These are phyloP conservation scores for Zootoca vivipara DNA, from an alignment of 2,113 vertebrate species.

Conservation along the genomic window DNA sequence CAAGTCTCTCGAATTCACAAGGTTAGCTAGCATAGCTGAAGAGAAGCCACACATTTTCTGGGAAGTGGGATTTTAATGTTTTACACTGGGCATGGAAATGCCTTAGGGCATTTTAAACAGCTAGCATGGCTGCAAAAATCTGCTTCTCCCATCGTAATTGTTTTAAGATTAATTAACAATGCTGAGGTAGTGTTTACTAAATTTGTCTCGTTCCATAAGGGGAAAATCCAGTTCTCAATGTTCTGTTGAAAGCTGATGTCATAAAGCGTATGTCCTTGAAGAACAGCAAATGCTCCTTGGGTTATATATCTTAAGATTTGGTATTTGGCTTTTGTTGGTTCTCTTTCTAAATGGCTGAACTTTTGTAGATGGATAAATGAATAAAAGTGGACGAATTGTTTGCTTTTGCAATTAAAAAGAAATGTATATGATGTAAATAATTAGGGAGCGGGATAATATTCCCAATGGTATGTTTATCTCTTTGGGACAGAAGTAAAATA, in stretches of 20 bases:
- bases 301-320: background rate
- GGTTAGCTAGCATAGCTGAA: background rate
- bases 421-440: background rate
- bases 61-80: background rate
- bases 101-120: slow-evolving; percentile 57
- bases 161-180: slow-evolving; percentile 63
- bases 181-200: slow-evolving; percentile 53
- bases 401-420: background rate
- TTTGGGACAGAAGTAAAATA: slow-evolving; percentile 24
- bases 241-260: slow-evolving; percentile 17
- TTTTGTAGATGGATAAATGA: background rate
- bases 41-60: background rate
- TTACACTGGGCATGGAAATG: slow-evolving; percentile 33
- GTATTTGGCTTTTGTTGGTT: background rate
- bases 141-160: slow-evolving; percentile 55
- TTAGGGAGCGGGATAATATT: background rate
- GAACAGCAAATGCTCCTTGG: background rate
- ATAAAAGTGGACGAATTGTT: slow-evolving; percentile 13
- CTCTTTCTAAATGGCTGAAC: background rate
- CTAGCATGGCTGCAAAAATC: slow-evolving; percentile 57
- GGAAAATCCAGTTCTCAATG: background rate
- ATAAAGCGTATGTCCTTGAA: background rate
- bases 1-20: background rate
- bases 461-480: background rate
- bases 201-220: slow-evolving; percentile 22